phyloP scores from a whole-genome alignment of 2,797 vertebrate genomes.

The Hydrocynus forskahlii region DNA sequence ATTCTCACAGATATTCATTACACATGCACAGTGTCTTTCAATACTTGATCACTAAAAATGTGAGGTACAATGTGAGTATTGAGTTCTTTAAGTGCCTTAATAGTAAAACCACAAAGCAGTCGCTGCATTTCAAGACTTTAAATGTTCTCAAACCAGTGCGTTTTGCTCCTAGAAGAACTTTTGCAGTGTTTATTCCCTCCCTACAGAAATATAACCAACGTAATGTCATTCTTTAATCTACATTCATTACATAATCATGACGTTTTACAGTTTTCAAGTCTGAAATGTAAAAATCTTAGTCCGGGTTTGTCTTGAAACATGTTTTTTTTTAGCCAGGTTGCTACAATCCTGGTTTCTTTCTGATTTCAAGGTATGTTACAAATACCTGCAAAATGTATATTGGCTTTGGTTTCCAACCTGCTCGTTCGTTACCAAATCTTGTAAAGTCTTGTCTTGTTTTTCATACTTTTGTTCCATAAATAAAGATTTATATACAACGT shows the following conservation, averaged over 20 bases:
- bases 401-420: background rate
- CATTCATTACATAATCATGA: background rate
- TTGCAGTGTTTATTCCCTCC: too few relatives aligned
- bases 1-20: background rate
- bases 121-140: too few relatives aligned
- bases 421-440: background rate
- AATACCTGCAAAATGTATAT: background rate
- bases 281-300: background rate
- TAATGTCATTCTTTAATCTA: background rate
- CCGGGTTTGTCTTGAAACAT: background rate
- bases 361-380: background rate
- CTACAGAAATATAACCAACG: background rate
- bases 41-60: conserved; percentile 19
- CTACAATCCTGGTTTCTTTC: background rate
- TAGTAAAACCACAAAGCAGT: background rate
- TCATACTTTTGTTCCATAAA: background rate
- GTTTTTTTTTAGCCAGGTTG: background rate
- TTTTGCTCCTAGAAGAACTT: background rate
- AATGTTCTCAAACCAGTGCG: too few relatives aligned
- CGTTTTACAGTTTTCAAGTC: background rate
- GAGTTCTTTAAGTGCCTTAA: background rate
- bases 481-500: conserved; percentile 1
- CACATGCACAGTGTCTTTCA: background rate
- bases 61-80: conserved; percentile 20
- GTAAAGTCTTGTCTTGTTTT: background rate